Evolutionary conservation across 2,113 vertebrate genomes (phyloP).

Genomic region (Urocitellus parryii): DNA sequence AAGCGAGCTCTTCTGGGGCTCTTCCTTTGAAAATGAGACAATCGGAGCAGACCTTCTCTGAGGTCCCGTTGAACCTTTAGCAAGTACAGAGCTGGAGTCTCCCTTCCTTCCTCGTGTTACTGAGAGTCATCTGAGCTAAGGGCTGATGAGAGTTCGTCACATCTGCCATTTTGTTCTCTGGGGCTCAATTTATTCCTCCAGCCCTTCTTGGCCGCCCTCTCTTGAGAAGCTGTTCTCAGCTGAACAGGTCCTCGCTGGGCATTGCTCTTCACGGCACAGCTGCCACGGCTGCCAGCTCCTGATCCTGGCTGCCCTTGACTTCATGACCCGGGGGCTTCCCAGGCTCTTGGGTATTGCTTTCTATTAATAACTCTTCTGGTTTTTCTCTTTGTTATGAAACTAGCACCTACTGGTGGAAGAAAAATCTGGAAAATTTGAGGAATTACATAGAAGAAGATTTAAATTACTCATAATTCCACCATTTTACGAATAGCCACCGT

Average conservation of each 20-base stretch:
- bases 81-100: neutral
- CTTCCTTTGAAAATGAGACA: neutral
- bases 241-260: neutral
- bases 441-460: slow-evolving; percentile 5
- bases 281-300: fast-evolving
- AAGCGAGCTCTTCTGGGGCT: neutral
- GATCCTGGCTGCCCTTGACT: neutral
- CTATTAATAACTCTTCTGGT: slow-evolving; percentile 47
- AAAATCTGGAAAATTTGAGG: neutral
- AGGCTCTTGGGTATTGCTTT: slow-evolving; percentile 12
- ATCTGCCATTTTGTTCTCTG: neutral
- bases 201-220: neutral
- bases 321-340: neutral
- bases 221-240: neutral
- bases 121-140: neutral
- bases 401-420: neutral
- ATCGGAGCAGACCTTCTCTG: neutral
- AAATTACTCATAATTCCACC: neutral
- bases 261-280: neutral
- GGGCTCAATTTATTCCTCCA: neutral
- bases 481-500: neutral
- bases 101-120: neutral
- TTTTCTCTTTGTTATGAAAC: slow-evolving; percentile 49
- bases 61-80: neutral
- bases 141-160: slow-evolving; percentile 6